Evolutionary conservation across 1,140 invertebrate genomes (phyloP), one percentile per base, ranked within the genome.

Genomic region (Gonioctena quinquepunctata): DNA sequence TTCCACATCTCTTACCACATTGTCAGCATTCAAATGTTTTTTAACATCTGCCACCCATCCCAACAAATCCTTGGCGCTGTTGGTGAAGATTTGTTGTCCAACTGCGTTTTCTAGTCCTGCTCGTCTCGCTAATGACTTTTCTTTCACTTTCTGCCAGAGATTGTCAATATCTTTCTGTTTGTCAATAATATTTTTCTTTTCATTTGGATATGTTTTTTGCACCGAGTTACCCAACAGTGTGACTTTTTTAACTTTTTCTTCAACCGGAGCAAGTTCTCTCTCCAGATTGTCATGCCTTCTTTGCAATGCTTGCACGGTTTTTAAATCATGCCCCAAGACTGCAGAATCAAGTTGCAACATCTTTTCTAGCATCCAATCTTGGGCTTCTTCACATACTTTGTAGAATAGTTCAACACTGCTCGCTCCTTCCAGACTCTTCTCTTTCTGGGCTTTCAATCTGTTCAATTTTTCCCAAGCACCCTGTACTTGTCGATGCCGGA

Each of bases 281-380:
- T 97, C 95, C 8, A 97, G 84, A 83, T 97, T 93, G 76, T 96
- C 92, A 83, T 97, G 96, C 23, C 93, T 86, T 11, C 96, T 86
- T 83, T 97, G 95, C 50, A 97, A 81, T 3, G 95, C 94, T 80
- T 96, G 93, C 0, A 97, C 94, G 0, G 95, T 96, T 81, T 95
- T 93, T 25, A 97, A 85, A 85, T 97, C 96, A 2, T 92, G 89
- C 0, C 92, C 94, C 1, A 94, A 84, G 54, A 92, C 90, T 13
- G 90, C 90, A 0, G 88, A 91, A 68, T 96, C 94, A 73, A 95
- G 77, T 77, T 95, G 93, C 16, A 89, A 90, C 84, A 95, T 93
- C 84, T 98, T 97, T 82, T 97, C 96, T 18, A 90, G 84, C 94
- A 98, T 97, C 95, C 96, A 97, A 78, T 96, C 94, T 73, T 91